Base-by-base conservation (phyloP, 2,797 vertebrate species). In the Phylloscopus collybita region DNA sequence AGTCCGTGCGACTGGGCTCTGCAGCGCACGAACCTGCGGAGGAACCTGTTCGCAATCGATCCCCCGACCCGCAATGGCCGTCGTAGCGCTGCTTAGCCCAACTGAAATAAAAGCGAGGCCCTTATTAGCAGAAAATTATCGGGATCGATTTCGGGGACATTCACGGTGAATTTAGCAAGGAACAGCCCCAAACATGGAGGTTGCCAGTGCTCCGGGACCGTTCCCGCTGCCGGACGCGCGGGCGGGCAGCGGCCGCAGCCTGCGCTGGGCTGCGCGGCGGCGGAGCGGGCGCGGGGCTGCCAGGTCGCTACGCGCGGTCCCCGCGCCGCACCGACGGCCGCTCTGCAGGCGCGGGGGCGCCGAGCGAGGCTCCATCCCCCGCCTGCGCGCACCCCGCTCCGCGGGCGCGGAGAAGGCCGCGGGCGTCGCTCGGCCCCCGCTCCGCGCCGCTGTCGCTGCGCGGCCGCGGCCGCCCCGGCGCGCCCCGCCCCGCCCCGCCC, bases 301-400 rank as follows among this genome's bases (percentile, higher is more conserved):
- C 9, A 13, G 38, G 2, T 44, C 49, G 25, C 19, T 23, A 21
- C 23, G 30, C 40, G 21, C 26, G 50, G 50, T 27, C 30, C n/a
- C 9, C 15, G 26, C 36, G 3, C 19, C 49, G 44, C 5, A 20
- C 21, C n/a, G 16, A 15, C 49, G 53, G 53, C 47, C 79, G 78
- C 95, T 75, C 93, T 72, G 88, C 90, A 25, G 51, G 51, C 40
- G 64, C 92, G 82, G 72, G 65, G 91, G 92, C 91, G 74, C 25
- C 40, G 70, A 25, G 22, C 32, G 10, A 34, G 53, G 53, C 40
- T 57, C 14, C 69, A 14, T 45, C 10, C 32, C 25, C 38, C 7
- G 17, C 16, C 21, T 16, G 38, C 15, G 29, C 38, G 9, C 22
- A 19, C 4, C 36, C 36, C 30, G 69, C 38, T 71, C 51, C 69